A percentile compares a stretch with the other conserved stretches of the same genome.
These are phyloP conservation scores for Falco novaeseelandiae DNA, from an alignment of 2,797 vertebrate species.

Conservation along the genomic window DNA sequence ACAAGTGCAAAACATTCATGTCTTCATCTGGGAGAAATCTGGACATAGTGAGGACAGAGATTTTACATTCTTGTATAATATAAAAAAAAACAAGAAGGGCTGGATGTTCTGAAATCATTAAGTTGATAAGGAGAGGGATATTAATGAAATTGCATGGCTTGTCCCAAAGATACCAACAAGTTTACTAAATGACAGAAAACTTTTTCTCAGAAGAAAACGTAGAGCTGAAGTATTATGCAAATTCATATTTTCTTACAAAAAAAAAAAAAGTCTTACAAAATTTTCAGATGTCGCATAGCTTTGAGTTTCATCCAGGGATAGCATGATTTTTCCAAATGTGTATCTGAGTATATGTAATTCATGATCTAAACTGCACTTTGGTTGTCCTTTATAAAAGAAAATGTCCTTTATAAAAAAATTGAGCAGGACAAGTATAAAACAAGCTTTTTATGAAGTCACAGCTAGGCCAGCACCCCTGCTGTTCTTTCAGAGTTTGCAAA, in stretches of 20 bases:
- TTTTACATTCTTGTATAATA: not conserved
- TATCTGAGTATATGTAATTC: not conserved
- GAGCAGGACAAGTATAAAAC: not conserved
- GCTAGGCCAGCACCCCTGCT: not conserved
- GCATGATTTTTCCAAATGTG: not conserved
- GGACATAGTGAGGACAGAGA: not conserved
- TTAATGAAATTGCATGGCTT: not conserved
- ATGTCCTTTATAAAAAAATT: not conserved
- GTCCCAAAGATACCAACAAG: not conserved
- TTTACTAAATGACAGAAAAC: not conserved
- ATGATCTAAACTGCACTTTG: not conserved
- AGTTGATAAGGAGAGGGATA: not conserved
- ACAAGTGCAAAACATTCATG: not conserved
- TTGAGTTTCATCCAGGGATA: not conserved
- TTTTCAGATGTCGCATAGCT: not conserved
- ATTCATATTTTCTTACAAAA: not conserved
- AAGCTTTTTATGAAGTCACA: not conserved
- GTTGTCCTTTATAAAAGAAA: not conserved
- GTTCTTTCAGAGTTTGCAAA: not conserved
- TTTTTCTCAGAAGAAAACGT: not conserved
- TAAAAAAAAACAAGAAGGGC: not conserved
- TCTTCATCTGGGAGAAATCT: not conserved
- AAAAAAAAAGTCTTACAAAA: not conserved
- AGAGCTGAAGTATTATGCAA: accelerated
- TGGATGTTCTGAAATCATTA: not conserved